phyloP scores from a whole-genome alignment of 2,113 vertebrate species.

The Lepisosteus oculatus region DNA sequence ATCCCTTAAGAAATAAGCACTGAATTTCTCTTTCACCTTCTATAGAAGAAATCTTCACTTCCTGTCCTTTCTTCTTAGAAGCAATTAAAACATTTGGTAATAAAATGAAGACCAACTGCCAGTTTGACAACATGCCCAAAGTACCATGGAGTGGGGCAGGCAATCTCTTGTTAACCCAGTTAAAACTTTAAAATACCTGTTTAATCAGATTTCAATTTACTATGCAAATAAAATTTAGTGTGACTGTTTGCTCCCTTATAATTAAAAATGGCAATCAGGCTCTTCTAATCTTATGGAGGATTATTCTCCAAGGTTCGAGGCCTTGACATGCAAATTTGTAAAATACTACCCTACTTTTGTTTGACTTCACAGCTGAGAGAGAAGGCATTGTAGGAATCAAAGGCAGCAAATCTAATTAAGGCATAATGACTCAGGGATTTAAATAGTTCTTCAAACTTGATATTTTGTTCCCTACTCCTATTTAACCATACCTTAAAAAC shows the following conservation, averaged over 20 bases:
- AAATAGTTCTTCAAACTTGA: constrained; percentile 6
- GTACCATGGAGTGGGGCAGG: background rate
- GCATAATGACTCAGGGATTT: constrained; percentile 20
- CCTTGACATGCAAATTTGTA: background rate
- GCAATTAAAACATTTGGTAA: background rate
- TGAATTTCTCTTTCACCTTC: background rate
- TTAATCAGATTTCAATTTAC: background rate
- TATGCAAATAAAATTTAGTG: constrained; percentile 6
- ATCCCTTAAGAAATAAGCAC: background rate
- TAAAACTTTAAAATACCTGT: background rate
- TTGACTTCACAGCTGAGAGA: background rate
- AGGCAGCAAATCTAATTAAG: constrained; percentile 25
- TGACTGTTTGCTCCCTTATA: constrained; percentile 14
- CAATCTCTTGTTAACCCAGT: background rate
- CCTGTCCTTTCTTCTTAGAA: background rate
- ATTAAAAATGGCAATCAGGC: constrained; percentile 7
- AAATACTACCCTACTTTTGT: background rate
- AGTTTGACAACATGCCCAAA: background rate
- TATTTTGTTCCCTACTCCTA: constrained; percentile 3
- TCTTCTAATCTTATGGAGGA: background rate
- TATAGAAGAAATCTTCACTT: too few relatives aligned
- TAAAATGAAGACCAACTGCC: background rate
- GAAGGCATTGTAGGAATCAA: background rate
- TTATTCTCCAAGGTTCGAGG: background rate
- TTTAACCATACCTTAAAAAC: background rate